Percentiles rank a stretch among this genome's conserved stretches.
These are phyloP conservation scores for Glaucopsyche alexis DNA, from an alignment of 2,888 invertebrate genomes.

Conservation along the genomic window DNA sequence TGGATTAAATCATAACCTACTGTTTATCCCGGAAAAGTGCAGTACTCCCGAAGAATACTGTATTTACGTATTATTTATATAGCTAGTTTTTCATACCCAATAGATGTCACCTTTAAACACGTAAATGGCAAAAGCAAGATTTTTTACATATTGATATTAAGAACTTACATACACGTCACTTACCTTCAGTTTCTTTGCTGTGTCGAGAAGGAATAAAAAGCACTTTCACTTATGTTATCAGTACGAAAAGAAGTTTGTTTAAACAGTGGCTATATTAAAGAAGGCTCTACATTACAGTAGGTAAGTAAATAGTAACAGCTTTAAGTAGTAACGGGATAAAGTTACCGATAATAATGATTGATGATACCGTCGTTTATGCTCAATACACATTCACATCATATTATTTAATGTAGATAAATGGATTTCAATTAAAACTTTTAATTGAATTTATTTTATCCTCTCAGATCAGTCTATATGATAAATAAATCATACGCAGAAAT, in stretches of 20 bases:
- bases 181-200: background rate
- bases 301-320: background rate
- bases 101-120: too few relatives aligned
- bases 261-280: background rate
- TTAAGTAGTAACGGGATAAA: background rate
- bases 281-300: background rate
- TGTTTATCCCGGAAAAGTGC: too few relatives aligned
- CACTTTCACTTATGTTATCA: background rate
- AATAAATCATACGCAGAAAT: conserved; percentile 27
- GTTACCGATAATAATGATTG: background rate
- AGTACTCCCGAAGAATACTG: too few relatives aligned
- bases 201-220: background rate
- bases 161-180: background rate
- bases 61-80: too few relatives aligned
- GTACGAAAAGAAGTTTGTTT: background rate
- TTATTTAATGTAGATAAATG: conserved; percentile 16
- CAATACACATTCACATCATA: conserved; percentile 12
- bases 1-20: too few relatives aligned
- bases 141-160: too few relatives aligned
- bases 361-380: conserved; percentile 13
- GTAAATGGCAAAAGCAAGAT: too few relatives aligned
- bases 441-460: conserved; percentile 2
- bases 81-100: too few relatives aligned
- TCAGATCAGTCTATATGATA: background rate
- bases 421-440: conserved; percentile 17